These are phyloP conservation scores for Cephus pygmeus DNA, from an alignment of 2,888 invertebrate species.

Conservation along the genomic window DNA sequence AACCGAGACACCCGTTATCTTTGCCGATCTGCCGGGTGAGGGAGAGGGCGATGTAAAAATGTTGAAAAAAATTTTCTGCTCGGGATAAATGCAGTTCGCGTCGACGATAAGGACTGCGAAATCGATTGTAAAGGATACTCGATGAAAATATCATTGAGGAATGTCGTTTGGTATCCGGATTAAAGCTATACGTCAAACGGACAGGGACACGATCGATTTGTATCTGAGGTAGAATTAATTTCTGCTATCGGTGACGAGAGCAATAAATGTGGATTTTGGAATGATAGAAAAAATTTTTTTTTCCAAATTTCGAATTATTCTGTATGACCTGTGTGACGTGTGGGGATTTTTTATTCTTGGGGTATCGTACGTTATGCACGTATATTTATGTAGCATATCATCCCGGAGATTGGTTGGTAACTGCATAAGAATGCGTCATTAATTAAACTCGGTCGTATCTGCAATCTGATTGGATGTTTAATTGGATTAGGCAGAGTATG, in stretches of 20 bases:
- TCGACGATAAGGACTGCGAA: background rate
- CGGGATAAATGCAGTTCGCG: background rate
- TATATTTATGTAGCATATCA: constrained; percentile 25
- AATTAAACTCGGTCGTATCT: constrained; percentile 53
- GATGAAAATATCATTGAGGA: background rate
- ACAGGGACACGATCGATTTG: background rate
- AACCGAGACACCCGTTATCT: background rate
- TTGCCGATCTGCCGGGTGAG: background rate
- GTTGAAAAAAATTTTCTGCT: background rate
- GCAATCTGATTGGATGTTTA: constrained; percentile 55
- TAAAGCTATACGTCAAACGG: background rate
- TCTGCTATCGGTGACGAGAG: background rate
- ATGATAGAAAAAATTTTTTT: background rate
- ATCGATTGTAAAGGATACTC: background rate
- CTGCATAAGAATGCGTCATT: constrained; percentile 55
- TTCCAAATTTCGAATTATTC: background rate
- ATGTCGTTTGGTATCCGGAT: background rate
- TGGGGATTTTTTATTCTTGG: no score
- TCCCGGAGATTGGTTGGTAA: constrained; percentile 45
- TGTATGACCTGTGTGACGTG: background rate
- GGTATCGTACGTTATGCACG: background rate
- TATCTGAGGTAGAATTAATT: background rate
- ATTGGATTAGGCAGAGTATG: constrained; percentile 50
- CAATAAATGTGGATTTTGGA: background rate
- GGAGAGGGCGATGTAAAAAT: no score